These are phyloP conservation scores for Cataglyphis albicans DNA, from an alignment of 2,888 invertebrate species.

Conservation along the genomic window DNA sequence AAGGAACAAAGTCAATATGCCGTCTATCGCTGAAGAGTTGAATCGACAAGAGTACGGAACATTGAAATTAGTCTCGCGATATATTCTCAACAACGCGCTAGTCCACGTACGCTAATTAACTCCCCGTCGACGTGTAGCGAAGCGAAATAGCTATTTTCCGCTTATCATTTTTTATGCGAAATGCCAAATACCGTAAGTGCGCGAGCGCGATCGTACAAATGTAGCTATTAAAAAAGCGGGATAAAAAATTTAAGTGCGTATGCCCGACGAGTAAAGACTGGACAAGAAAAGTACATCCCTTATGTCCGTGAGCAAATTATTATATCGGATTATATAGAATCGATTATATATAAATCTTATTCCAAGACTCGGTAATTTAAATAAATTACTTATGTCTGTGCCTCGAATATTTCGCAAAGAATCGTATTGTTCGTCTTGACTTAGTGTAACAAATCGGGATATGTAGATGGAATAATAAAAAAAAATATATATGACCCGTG, in stretches of 20 bases:
- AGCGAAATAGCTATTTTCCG: neutral
- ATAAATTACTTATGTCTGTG: conserved; percentile 30
- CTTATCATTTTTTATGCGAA: neutral
- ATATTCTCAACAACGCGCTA: neutral
- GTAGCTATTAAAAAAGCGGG: neutral
- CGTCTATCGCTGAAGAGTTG: neutral
- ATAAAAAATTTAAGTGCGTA: conserved; percentile 15
- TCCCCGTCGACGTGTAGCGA: neutral
- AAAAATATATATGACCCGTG: neutral
- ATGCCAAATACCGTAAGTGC: conserved; percentile 19
- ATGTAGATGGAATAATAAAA: neutral
- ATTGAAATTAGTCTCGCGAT: neutral
- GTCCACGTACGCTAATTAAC: neutral
- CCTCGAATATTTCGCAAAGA: neutral
- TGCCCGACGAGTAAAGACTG: neutral
- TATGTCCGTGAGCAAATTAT: neutral
- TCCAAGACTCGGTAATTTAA: conserved; percentile 24
- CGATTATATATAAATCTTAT: neutral
- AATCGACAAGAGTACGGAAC: neutral
- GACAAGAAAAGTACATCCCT: neutral
- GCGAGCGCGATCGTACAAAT: neutral
- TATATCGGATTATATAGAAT: conserved; percentile 5
- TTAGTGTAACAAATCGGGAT: neutral
- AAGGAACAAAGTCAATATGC: neutral
- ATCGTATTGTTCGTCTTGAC: neutral